Evolutionary conservation across 1,140 invertebrate species (phyloP), one percentile per base, ranked within the genome.

Genomic region (Oreohelix idahoensis): DNA sequence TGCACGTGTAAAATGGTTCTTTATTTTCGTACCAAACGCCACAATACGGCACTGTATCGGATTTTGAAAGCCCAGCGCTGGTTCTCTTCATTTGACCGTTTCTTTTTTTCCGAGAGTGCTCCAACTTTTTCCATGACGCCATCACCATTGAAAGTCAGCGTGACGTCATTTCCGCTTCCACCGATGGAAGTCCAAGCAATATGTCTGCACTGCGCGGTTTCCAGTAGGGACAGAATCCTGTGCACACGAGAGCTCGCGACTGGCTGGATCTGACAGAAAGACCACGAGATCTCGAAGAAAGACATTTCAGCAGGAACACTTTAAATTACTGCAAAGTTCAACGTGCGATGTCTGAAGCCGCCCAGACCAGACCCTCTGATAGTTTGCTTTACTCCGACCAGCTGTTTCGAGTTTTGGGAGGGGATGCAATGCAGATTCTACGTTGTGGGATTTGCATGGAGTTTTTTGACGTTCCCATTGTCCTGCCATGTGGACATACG

Each of bases 401-500:
- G 32, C 78, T 85, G 53, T 66, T 73, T 71, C 82, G 77, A n/a
- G 45, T 85, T 32, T 49, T 83, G 71, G 84, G 84, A n/a, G 84
- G 77, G 45, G 81, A 85, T 42, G 82, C 77, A 58, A 70, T 85
- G 71, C 84, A 85, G 49, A 83, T 83, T 49, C 81, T 85, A 39
- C 69, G 81, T 11, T 85, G 84, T 66, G 69, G 84, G 17, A 85
- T 85, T n/a, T 85, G 84, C 69, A 85, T 80, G 84, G 84, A 85
- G 70, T 85, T 85, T 70, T 85, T 85, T 66, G 82, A 83, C 70
- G 79, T 85, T n/a, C 84, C 84, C n/a, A 85, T 85, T 71, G 84
- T 85, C 15, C 71, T 85, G 39, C 84, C 84, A 36, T 85, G 84
- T 77, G 84, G 84, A 66, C 84, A 85, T 39, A 85, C 84, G 23